Evolutionary conservation across 2,113 vertebrate species (phyloP).

Genomic region (Peromyscus maniculatus): DNA sequence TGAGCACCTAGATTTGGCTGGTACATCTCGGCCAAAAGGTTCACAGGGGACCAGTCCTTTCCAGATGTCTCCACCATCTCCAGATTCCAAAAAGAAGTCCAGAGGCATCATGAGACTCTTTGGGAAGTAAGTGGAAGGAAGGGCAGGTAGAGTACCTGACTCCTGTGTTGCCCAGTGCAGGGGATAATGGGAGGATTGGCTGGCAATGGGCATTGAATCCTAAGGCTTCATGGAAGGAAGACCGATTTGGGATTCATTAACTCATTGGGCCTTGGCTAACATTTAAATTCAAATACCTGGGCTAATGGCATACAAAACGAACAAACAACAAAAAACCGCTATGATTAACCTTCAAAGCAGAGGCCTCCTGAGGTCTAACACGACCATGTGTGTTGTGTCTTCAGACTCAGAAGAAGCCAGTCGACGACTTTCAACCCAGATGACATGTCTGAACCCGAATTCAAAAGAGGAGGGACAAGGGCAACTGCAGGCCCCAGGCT

Average conservation of each 20-base stretch:
- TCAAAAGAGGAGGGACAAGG: conserved; percentile 96
- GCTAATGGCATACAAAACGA: neutral
- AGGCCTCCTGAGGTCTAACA: neutral
- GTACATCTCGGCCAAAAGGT: conserved; percentile 89
- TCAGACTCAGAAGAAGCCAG: conserved; percentile 96
- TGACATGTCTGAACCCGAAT: conserved; percentile 94
- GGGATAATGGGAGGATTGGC: neutral
- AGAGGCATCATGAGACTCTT: conserved; percentile 97
- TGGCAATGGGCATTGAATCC: neutral
- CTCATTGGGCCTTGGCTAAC: neutral
- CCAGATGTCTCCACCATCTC: conserved; percentile 91
- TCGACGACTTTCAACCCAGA: conserved; percentile 97
- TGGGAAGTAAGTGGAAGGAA: conserved; percentile 92
- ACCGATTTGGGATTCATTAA: neutral
- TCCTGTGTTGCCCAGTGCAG: neutral
- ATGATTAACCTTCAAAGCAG: neutral
- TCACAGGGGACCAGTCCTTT: conserved; percentile 86
- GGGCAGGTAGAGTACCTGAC: neutral
- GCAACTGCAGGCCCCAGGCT: conserved; percentile 96
- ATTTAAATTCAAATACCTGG: neutral
- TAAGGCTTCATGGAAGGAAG: conserved; percentile 20
- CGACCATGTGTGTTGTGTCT: neutral
- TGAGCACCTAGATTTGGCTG: conserved; percentile 94
- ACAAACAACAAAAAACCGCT: neutral
- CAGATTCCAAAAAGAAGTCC: conserved; percentile 95